Conservation (phyloP, 1,140 invertebrate species). For the Bombus superbus region DNA sequence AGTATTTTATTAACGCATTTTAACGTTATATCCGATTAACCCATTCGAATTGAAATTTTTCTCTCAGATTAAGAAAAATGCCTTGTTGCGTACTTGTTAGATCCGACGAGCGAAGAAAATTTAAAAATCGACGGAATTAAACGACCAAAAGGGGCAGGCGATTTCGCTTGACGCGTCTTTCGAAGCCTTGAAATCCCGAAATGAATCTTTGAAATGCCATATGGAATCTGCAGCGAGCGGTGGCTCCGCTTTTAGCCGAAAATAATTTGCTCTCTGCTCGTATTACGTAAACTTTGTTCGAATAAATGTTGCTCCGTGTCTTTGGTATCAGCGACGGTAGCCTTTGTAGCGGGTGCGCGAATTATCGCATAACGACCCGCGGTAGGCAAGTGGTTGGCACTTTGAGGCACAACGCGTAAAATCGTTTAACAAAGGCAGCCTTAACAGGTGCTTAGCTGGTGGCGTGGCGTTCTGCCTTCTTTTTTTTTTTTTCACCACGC, state of each 20-base stretch:
- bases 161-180: too few species aligned
- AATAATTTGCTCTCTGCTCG: not conserved
- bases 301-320: not conserved
- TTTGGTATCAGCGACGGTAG: not conserved
- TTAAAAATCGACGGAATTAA: too few species aligned
- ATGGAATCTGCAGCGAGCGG: not conserved
- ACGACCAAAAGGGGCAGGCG: too few species aligned
- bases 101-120: not conserved
- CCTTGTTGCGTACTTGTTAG: not conserved
- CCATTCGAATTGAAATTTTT: not conserved
- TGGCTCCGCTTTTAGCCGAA: not conserved
- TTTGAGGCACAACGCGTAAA: constrained; percentile 33
- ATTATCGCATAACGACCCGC: constrained; percentile 27
- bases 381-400: constrained; percentile 31
- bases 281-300: too few species aligned
- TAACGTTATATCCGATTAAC: not conserved
- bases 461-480: not conserved
- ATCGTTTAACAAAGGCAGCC: constrained; percentile 46
- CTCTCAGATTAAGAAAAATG: too few species aligned
- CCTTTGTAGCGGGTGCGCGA: not conserved
- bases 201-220: too few species aligned
- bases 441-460: constrained; percentile 49
- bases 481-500: constrained; percentile 6
- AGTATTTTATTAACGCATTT: not conserved
- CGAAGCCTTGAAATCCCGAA: too few species aligned